Evolutionary conservation across 2,888 invertebrate species (phyloP), one percentile per base, ranked within the genome.

Genomic region (Nymphalis c-album): DNA sequence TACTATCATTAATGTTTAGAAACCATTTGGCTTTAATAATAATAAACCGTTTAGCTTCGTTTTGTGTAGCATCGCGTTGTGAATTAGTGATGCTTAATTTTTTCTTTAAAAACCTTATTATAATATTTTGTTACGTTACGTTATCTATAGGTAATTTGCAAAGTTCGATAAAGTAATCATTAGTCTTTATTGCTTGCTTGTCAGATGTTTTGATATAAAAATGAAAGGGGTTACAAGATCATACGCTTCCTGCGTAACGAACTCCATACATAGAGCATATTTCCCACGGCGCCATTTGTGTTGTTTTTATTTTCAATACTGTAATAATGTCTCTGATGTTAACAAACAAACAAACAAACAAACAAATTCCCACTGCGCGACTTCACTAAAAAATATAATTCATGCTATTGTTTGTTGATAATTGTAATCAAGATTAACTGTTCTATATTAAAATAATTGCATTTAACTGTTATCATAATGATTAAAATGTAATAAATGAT

Each of bases 351-450:
- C n/a, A 22, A 46, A 46, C 57, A 47, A n/a, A 63, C 47, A 59
- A 51, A 47, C n/a, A 22, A 57, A 61, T 65, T 72, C 70, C 68
- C 68, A 68, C 53, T 67, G 50, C 60, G 45, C 59, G 57, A 48
- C 58, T 46, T 53, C 47, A 50, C 40, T 60, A 68, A 72, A 67
- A 72, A 69, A 48, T 18, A 13, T 60, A 60, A 55, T 64, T 50
- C 51, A 45, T 51, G 47, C 64, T 47, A 65, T 72, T 72, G 62
- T 72, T 46, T 70, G 58, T 57, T 50, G 47, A 46, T 66, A 57
- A 51, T 72, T 68, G 46, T 58, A 58, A 50, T 57, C 45, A 20
- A 35, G 26, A 31, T 59, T 31, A 57, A 53, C 13, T 22, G 69
- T 40, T 40, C 45, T 22, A 20, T 59, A 59, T 18, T 55, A 35